Percentiles rank a stretch among this genome's conserved stretches.
These are phyloP conservation scores for Lordiphosa clarofinis DNA, from an alignment of 1,140 invertebrate genomes.

Conservation along the genomic window DNA sequence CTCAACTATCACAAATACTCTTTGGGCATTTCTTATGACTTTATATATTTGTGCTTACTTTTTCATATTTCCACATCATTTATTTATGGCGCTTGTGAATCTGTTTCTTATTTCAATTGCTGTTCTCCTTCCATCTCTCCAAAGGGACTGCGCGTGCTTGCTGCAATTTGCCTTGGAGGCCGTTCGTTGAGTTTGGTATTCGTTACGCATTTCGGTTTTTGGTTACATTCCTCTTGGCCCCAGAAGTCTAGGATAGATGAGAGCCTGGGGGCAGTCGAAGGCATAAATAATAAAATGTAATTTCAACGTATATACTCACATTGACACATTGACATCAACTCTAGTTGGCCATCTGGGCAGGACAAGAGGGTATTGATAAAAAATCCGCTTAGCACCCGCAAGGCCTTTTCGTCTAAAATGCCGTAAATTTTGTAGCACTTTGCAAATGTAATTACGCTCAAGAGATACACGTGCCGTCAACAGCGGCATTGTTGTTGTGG, in stretches of 20 bases:
- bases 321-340: constrained; percentile 59
- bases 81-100: constrained; percentile 15
- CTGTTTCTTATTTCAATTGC: neutral
- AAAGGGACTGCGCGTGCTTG: constrained; percentile 46
- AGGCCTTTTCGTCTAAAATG: constrained; percentile 44
- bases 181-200: constrained; percentile 55
- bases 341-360: constrained; percentile 21
- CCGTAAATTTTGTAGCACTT: constrained; percentile 48
- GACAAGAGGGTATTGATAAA: constrained; percentile 27
- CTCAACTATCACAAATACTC: neutral
- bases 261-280: constrained; percentile 10
- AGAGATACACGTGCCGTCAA: constrained; percentile 71
- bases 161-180: constrained; percentile 57
- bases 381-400: constrained; percentile 17
- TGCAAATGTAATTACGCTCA: constrained; percentile 74
- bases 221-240: constrained; percentile 25
- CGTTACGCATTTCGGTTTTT: constrained; percentile 63
- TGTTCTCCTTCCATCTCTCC: neutral
- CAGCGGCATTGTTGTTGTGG: constrained; percentile 27
- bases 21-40: constrained; percentile 9
- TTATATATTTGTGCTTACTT: neutral
- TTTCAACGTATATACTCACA: constrained; percentile 48
- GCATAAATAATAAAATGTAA: constrained; percentile 69
- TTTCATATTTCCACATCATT: constrained; percentile 18
- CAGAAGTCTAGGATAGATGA: neutral